phyloP scores from a whole-genome alignment of 2,113 vertebrate genomes.

The Tichodroma muraria region DNA sequence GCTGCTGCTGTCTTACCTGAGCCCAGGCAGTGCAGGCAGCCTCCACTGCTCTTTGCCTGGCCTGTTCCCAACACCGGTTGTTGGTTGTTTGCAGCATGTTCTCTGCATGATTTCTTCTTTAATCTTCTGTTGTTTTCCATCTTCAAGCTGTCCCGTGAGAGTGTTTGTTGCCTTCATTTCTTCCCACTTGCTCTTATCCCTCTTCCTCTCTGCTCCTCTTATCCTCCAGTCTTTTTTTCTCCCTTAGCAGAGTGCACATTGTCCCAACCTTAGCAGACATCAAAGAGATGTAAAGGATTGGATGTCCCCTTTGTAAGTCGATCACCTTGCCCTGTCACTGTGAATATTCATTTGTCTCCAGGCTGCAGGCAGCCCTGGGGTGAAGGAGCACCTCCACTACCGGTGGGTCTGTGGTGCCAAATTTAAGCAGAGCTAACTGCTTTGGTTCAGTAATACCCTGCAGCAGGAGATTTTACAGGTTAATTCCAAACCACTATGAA shows the following conservation, averaged over 20 bases:
- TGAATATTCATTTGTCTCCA: background rate
- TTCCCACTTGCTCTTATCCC: background rate
- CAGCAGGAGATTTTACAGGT: conserved; percentile 33
- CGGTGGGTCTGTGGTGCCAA: background rate
- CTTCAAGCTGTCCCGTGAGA: background rate
- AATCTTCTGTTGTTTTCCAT: background rate
- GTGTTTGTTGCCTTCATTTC: background rate
- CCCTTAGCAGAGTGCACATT: background rate
- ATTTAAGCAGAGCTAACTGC: background rate
- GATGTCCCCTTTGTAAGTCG: background rate
- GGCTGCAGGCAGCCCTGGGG: conserved; percentile 14
- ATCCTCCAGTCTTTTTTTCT: background rate
- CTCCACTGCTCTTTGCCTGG: background rate
- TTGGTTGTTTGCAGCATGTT: background rate
- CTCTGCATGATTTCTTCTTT: background rate
- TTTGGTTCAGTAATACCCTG: background rate
- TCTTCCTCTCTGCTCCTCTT: background rate
- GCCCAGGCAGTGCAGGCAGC: background rate
- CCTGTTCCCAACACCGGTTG: background rate
- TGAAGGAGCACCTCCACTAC: background rate
- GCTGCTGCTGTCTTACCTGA: background rate
- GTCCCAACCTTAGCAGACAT: background rate
- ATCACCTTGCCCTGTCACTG: conserved; percentile 11
- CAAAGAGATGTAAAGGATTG: background rate
- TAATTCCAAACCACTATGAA: background rate